phyloP scores from a whole-genome alignment of 1,140 invertebrate genomes.

The Drosophila gunungcola region DNA sequence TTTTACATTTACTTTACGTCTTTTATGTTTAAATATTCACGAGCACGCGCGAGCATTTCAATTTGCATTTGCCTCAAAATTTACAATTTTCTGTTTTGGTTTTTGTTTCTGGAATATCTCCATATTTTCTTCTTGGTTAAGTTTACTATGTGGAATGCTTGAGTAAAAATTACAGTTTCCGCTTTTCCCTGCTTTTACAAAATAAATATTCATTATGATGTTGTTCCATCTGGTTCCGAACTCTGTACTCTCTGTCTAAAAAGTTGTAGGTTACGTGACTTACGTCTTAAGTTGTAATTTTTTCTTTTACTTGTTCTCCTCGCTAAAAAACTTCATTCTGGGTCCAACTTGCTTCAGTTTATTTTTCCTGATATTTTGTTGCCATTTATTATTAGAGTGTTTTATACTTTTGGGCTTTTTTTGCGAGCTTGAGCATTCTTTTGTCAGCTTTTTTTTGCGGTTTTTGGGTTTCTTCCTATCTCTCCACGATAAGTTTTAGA shows the following conservation, averaged over 20 bases:
- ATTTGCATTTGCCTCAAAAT: constrained; percentile 60
- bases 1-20: constrained; percentile 52
- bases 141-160: constrained; percentile 65
- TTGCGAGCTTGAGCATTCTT: constrained; percentile 31
- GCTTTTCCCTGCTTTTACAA: constrained; percentile 63
- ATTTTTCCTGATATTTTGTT: constrained; percentile 77
- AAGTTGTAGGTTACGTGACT: constrained; percentile 66
- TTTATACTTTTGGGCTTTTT: constrained; percentile 17
- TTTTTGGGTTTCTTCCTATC: constrained; percentile 27
- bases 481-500: constrained; percentile 54
- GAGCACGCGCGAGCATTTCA: constrained; percentile 78
- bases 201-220: constrained; percentile 71
- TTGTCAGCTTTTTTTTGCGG: constrained; percentile 2
- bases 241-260: constrained; percentile 64
- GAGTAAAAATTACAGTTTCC: constrained; percentile 74
- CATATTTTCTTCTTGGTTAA: constrained; percentile 46
- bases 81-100: constrained; percentile 60
- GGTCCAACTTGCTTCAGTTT: constrained; percentile 80
- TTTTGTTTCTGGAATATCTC: constrained; percentile 18
- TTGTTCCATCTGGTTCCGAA: constrained; percentile 69
- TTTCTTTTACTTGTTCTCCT: constrained; percentile 30
- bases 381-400: constrained; percentile 55
- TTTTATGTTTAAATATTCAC: constrained; percentile 76
- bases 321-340: constrained; percentile 69
- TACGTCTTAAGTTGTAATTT: constrained; percentile 56